Evolutionary conservation across 2,888 invertebrate genomes (phyloP), one percentile per base, ranked within the genome.

Genomic region (Mycalesis mineus): DNA sequence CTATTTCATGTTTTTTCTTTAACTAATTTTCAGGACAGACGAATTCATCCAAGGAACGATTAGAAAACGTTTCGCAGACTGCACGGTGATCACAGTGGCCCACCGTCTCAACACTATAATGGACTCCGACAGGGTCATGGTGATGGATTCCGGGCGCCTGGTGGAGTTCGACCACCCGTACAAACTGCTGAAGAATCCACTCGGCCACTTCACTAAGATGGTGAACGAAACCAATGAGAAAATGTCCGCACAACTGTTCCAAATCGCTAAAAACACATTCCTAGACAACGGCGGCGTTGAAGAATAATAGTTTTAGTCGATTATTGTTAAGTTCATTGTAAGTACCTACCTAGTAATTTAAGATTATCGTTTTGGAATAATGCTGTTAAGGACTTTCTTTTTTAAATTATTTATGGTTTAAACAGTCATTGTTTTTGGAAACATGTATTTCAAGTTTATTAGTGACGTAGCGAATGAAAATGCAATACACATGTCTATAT

Each of bases 71-170:
- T 97, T 97, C 76, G 91, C 91, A 11, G 86, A 94, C 15, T 97
- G 96, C 79, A 97, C 97, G 0, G 97, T 98, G 7, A 82, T 98
- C 40, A 97, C 97, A 0, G 96, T 98, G 36, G 97, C 97, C 4
- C 97, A 98, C 84, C 92, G 98, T 41, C 90, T 98, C 29, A 94
- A 97, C 77, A 98, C 97, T 0, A 95, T 98, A 63, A 97, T 98
- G 94, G 97, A 98, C 81, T 96, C 96, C 0, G 96, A 97, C 84
- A 92, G 94, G 60, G 94, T 97, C 14, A 90, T 97, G 74, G 97
- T 97, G 1, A 94, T 98, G 93, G 95, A 96, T 72, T 91, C 93
- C 6, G 98, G 98, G 0, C 80, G 86, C 14, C 91, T 95, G 57
- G 93, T 92, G 56, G 95, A 95, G 81, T 95, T 92, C 69, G 94